These are phyloP conservation scores for Gallinago nigripennis DNA, from an alignment of 2,797 vertebrate species.

Conservation along the genomic window DNA sequence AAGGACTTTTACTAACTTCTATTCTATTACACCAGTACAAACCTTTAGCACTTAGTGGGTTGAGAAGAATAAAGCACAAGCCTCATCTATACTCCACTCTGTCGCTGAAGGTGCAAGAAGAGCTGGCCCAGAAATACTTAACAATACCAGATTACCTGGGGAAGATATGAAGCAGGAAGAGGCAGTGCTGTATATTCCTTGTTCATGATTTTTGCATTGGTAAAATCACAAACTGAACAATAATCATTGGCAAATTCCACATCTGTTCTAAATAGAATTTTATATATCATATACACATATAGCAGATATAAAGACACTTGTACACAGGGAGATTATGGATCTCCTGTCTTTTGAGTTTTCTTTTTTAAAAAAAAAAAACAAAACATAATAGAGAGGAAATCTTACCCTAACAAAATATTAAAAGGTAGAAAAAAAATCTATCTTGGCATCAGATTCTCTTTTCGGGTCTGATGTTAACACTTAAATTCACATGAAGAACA, in stretches of 20 bases:
- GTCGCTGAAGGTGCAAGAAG: neutral
- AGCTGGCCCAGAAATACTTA: neutral
- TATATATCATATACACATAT: neutral
- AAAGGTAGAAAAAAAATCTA: fast-evolving
- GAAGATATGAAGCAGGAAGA: neutral
- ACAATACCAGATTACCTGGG: neutral
- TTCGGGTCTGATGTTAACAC: neutral
- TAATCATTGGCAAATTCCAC: neutral
- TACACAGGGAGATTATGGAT: neutral
- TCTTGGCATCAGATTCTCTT: neutral
- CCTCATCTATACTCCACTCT: neutral
- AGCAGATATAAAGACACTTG: neutral
- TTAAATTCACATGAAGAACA: neutral
- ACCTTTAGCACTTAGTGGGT: fast-evolving
- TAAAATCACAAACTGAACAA: neutral
- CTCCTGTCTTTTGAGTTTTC: neutral
- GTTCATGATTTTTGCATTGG: neutral
- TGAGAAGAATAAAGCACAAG: neutral
- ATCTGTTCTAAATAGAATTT: neutral
- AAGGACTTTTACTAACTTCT: neutral
- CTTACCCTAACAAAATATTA: neutral
- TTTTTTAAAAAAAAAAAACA: neutral
- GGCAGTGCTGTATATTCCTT: neutral
- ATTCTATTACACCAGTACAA: neutral
- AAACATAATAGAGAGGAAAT: neutral